Conservation (phyloP, 2,797 vertebrate genomes). For the Oreochromis mossambicus region DNA sequence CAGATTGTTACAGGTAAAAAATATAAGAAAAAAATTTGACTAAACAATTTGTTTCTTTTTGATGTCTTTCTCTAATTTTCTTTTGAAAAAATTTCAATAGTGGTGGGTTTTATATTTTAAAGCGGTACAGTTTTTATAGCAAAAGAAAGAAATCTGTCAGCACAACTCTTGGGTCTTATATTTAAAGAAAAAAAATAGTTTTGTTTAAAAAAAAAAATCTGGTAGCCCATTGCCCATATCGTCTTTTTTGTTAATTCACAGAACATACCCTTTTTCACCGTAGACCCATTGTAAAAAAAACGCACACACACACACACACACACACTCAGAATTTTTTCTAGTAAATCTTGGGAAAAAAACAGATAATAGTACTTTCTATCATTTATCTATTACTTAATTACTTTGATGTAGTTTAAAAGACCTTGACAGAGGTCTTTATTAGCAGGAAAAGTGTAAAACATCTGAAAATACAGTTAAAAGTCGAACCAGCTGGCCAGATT, state of each 20-base stretch:
- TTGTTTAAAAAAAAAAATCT: background rate
- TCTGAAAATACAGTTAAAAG: background rate
- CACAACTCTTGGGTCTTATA: background rate
- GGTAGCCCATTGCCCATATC: background rate
- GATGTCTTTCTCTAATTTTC: background rate
- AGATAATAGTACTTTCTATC: background rate
- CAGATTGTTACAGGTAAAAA: conserved; percentile 64
- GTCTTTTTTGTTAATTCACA: background rate
- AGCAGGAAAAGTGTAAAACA: background rate
- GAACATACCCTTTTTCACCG: background rate
- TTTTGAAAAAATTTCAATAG: background rate
- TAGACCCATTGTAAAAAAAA: background rate
- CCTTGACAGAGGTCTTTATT: background rate
- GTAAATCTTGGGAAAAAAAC: accelerated
- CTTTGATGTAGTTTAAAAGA: background rate
- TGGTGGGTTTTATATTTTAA: background rate
- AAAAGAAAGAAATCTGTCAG: background rate
- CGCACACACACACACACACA: accelerated
- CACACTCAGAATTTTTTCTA: background rate
- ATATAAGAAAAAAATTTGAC: background rate
- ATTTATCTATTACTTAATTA: background rate
- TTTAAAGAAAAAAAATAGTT: accelerated
- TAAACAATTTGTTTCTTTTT: background rate
- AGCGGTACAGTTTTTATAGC: background rate
- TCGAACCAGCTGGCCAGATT: background rate